Conservation (phyloP, 2,113 vertebrate species). For the Polypterus bichir region DNA sequence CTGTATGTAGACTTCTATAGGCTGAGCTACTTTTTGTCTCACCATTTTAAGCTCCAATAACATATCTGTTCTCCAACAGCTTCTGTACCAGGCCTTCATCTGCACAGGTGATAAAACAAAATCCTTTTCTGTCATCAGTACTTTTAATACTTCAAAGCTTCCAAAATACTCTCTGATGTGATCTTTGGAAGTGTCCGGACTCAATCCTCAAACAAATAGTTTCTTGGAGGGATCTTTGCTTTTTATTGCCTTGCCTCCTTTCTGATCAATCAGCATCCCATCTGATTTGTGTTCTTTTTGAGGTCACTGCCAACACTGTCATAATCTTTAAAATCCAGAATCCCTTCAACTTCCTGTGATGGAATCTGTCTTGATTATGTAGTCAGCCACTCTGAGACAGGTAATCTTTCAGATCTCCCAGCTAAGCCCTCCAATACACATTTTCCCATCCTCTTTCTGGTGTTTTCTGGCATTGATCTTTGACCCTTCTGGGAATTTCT, state of each 20-base stretch:
- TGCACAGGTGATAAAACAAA: conserved; percentile 75
- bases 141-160: conserved; percentile 72
- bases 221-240: conserved; percentile 77
- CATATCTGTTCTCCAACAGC: conserved; percentile 74
- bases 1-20: conserved; percentile 76
- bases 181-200: conserved; percentile 74
- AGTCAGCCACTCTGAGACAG: conserved; percentile 74
- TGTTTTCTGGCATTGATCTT: conserved; percentile 80
- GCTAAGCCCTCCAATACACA: conserved; percentile 81
- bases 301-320: conserved; percentile 76
- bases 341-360: conserved; percentile 71
- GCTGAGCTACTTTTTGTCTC: conserved; percentile 80
- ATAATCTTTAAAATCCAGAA: conserved; percentile 77
- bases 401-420: conserved; percentile 80
- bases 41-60: conserved; percentile 79
- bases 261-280: conserved; percentile 75
- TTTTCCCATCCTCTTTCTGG: conserved; percentile 74
- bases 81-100: conserved; percentile 79
- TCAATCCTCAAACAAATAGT: conserved; percentile 75
- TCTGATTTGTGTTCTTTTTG: conserved; percentile 81
- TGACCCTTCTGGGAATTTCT: conserved; percentile 68
- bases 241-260: conserved; percentile 70
- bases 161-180: conserved; percentile 78
- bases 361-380: conserved; percentile 76
- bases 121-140: conserved; percentile 74